Evolutionary conservation across 2,113 vertebrate species (phyloP).

Genomic region (Odocoileus virginianus): DNA sequence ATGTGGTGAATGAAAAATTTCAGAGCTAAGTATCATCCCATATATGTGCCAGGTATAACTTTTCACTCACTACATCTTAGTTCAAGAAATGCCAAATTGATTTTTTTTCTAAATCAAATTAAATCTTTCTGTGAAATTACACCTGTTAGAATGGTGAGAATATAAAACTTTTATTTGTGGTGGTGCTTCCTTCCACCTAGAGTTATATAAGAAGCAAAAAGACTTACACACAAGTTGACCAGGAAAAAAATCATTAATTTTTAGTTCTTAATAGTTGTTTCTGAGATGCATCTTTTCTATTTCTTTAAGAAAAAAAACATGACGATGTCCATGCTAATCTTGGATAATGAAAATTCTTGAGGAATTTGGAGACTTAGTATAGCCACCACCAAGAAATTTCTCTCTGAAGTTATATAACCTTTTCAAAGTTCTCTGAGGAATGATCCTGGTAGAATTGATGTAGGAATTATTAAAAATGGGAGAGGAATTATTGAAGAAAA

Average conservation of each 20-base stretch:
- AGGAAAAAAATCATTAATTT: not conserved
- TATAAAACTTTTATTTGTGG: not conserved
- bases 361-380: not conserved
- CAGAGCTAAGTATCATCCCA: not conserved
- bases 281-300: not conserved
- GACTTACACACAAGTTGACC: not conserved
- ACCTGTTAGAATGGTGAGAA: not conserved
- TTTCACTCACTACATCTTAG: not conserved
- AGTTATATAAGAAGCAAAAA: not conserved
- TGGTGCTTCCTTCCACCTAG: not conserved
- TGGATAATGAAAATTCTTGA: not conserved
- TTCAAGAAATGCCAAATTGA: not conserved
- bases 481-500: not conserved
- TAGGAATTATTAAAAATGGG: not conserved
- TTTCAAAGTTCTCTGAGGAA: not conserved
- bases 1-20: not conserved
- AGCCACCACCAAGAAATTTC: not conserved
- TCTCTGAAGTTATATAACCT: not conserved
- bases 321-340: not conserved
- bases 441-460: not conserved
- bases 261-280: not conserved
- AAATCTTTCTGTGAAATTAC: constrained; percentile 31
- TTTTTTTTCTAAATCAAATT: constrained; percentile 38
- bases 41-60: not conserved
- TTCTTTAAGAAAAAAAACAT: not conserved